Conservation (phyloP, 2,888 invertebrate genomes). For the Xanthia icteritia region DNA sequence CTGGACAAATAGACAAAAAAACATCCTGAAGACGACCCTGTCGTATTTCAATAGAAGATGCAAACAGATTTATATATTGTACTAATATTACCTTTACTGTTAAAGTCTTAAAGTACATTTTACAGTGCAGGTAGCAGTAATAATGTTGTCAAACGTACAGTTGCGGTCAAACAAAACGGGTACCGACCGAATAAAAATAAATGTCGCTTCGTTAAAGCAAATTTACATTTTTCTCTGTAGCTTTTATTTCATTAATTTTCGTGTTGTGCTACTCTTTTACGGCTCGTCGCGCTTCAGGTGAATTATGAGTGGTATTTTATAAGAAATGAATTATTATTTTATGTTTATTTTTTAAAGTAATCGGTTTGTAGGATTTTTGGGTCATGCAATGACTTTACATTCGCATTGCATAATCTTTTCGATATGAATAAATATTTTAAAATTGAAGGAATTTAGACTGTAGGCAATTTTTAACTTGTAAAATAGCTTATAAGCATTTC, state of each 20-base stretch:
- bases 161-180: constrained; percentile 72
- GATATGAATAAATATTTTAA: background rate
- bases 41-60: constrained; percentile 67
- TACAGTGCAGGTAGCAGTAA: constrained; percentile 41
- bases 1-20: constrained; percentile 74
- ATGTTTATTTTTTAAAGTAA: background rate
- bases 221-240: constrained; percentile 84
- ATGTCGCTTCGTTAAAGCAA: constrained; percentile 85
- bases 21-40: constrained; percentile 68
- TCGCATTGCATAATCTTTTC: too few relatives aligned
- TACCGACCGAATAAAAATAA: constrained; percentile 78
- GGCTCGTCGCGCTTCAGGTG: constrained; percentile 66
- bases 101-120: constrained; percentile 50
- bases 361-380: constrained; percentile 18
- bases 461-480: too few relatives aligned
- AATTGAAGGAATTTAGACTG: background rate
- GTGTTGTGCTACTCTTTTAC: constrained; percentile 72
- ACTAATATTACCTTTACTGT: constrained; percentile 52
- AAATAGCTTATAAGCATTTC: too few relatives aligned
- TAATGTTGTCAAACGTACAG: constrained; percentile 70
- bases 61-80: constrained; percentile 46
- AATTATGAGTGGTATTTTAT: constrained; percentile 70
- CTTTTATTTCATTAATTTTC: constrained; percentile 80
- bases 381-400: background rate
- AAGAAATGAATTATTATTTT: constrained; percentile 68